phyloP scores from a whole-genome alignment of 1,140 invertebrate species.

The Dendroctonus valens region DNA sequence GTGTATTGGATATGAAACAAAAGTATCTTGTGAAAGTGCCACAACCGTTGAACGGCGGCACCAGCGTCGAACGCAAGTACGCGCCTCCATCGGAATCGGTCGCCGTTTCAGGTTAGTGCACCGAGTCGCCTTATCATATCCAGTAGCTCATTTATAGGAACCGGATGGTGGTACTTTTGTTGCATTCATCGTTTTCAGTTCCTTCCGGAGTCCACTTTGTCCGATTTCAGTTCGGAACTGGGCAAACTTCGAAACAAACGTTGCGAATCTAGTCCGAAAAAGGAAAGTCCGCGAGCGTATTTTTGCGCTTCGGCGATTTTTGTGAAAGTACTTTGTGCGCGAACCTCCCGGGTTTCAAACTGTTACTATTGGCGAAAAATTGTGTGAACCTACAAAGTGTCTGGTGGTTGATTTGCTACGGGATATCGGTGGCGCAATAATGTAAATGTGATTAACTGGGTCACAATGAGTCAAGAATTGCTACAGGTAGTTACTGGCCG shows the following conservation, averaged over 20 bases:
- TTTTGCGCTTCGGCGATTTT: slow-evolving; percentile 18
- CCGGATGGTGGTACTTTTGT: neutral
- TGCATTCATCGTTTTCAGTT: no score
- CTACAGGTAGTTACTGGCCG: slow-evolving; percentile 9
- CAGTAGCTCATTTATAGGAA: slow-evolving; percentile 5
- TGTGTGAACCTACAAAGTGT: no score
- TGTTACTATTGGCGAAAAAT: no score
- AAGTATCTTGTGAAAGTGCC: slow-evolving; percentile 25
- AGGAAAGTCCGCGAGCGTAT: slow-evolving; percentile 4
- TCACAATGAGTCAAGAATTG: slow-evolving; percentile 17
- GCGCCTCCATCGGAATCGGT: slow-evolving; percentile 8
- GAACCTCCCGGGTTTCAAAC: no score
- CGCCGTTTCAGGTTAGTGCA: slow-evolving; percentile 21
- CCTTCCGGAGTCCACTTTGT: no score
- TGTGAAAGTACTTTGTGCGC: slow-evolving; percentile 12
- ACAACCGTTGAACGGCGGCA: slow-evolving; percentile 15
- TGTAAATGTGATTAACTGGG: neutral
- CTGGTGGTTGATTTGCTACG: neutral
- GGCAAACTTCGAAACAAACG: neutral
- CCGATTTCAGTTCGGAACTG: no score
- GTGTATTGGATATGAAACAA: slow-evolving; percentile 4
- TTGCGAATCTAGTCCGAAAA: slow-evolving; percentile 1
- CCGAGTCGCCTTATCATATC: slow-evolving; percentile 24
- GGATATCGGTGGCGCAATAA: neutral
- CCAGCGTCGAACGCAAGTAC: slow-evolving; percentile 11